Evolutionary conservation across 2,888 invertebrate species (phyloP), one percentile per base, ranked within the genome.

Genomic region (Eledona agricola): DNA sequence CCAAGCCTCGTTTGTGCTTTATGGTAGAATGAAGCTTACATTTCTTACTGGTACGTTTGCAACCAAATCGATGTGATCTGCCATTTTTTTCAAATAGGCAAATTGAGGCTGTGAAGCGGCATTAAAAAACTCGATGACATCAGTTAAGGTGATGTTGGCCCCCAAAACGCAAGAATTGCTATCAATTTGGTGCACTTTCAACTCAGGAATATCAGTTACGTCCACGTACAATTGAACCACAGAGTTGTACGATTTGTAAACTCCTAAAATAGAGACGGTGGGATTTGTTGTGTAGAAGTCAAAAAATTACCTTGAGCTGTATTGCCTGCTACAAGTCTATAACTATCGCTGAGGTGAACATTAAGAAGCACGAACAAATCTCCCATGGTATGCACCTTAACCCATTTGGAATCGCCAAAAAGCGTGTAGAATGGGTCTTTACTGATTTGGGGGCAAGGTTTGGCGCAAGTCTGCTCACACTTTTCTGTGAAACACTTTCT

Each of bases 1-100:
- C n/a, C n/a, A n/a, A n/a, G n/a, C n/a, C n/a, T n/a, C n/a, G n/a
- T n/a, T n/a, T n/a, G n/a, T n/a, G n/a, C n/a, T n/a, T n/a, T n/a
- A n/a, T n/a, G n/a, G n/a, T n/a, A n/a, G n/a, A 29, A 22, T 37
- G 6, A 12, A 5, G 40, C 49, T 79, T 72, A 88, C 88, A 76
- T 89, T 90, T 71, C 89, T 79, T 0, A 90, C 84, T 7, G 88
- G 83, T 2, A 85, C 79, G 70, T 84, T 86, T 0, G 89, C 90
- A 1, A 90, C 83, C 42, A 87, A 70, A 61, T 86, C 84, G 55
- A 89, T 72, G 67, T 90, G 89, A 12, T 82, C 74, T 12, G 80
- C 80, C 53, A 89, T 75, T 23, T 78, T 77, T 0, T 73, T 72
- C 29, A 69, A 55, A 67, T 89, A 87, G 1, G 74, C 71, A 66